Conservation (phyloP, 2,797 vertebrate species). For the Mus minutoides region DNA sequence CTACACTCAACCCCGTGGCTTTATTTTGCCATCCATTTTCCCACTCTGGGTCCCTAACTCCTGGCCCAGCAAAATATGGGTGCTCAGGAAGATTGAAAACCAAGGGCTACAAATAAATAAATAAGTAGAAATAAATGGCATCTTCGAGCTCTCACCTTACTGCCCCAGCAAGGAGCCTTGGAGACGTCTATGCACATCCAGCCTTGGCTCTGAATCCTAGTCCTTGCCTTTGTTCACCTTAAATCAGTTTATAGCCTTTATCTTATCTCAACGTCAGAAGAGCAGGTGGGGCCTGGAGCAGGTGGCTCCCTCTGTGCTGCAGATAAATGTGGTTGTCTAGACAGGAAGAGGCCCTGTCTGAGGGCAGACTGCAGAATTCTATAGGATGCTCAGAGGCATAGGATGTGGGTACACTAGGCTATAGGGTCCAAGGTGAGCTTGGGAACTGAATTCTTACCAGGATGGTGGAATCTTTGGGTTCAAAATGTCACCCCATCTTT, state of each 20-base stretch:
- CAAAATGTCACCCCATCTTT: not conserved
- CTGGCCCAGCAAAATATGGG: not conserved
- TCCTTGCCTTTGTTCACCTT: not conserved
- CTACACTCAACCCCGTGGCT: not conserved
- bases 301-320: not conserved
- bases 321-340: not conserved
- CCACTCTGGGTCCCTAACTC: not conserved
- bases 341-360: not conserved
- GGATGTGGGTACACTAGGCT: too few relatives aligned
- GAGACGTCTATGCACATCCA: accelerated
- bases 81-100: not conserved
- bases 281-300: not conserved
- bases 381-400: too few relatives aligned
- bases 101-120: not conserved
- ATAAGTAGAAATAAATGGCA: accelerated
- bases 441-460: not conserved
- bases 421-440: not conserved
- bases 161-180: too few relatives aligned
- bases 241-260: not conserved
- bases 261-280: not conserved
- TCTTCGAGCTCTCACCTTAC: not conserved
- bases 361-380: not conserved
- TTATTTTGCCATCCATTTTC: not conserved
- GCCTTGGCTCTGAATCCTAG: not conserved
- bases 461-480: not conserved